phyloP scores from a whole-genome alignment of 2,113 vertebrate species.

The Castor canadensis region DNA sequence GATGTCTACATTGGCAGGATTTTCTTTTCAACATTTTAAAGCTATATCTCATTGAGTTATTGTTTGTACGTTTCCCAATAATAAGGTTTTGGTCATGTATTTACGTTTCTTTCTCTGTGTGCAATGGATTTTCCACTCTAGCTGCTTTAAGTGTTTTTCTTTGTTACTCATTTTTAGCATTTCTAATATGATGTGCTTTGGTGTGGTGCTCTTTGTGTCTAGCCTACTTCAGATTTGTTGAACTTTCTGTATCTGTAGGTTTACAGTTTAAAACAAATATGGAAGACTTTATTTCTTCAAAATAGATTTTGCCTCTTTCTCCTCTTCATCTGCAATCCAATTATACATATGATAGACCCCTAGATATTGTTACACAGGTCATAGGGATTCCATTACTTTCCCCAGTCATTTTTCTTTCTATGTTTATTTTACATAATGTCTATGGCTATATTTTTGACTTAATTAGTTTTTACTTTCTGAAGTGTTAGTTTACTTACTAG shows the following conservation, averaged over 20 bases:
- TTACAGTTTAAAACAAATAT: neutral
- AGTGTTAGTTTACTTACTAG: neutral
- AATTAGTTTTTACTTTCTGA: conserved; percentile 8
- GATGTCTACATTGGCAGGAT: neutral
- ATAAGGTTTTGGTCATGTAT: neutral
- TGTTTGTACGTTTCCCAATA: neutral
- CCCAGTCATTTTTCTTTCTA: neutral
- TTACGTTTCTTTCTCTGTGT: neutral
- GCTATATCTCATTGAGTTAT: neutral
- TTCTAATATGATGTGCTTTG: neutral
- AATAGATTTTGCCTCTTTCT: neutral
- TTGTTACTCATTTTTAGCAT: neutral
- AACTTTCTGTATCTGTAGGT: neutral
- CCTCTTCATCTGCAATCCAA: neutral
- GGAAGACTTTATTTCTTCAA: neutral
- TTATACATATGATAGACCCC: neutral
- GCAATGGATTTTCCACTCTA: neutral
- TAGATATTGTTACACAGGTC: neutral
- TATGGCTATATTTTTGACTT: neutral
- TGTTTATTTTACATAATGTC: neutral
- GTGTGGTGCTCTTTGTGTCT: neutral
- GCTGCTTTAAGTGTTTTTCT: neutral
- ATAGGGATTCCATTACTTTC: neutral
- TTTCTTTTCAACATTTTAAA: neutral
- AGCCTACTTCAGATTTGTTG: neutral